Percentiles rank a stretch among this genome's conserved stretches.
Evolutionary conservation across 2,888 invertebrate species (phyloP).

Genomic region (Torymus texanus): DNA sequence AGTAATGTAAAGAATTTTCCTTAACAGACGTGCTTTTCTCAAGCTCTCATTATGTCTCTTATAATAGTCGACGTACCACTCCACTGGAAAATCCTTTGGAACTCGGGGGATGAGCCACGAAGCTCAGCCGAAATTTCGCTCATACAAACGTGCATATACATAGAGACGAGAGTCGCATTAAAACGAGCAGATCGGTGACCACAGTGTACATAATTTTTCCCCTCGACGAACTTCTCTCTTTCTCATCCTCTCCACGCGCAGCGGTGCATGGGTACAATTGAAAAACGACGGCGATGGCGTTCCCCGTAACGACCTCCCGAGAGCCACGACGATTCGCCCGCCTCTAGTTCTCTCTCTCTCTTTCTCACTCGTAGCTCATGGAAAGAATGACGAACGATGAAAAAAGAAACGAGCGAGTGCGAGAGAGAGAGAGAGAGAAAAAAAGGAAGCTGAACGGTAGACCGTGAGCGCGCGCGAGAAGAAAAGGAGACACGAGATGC

Average conservation of each 20-base stretch:
- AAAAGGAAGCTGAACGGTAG: not conserved
- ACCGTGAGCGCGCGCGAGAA: slow-evolving; percentile 15
- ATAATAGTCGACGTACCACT: too few relatives aligned
- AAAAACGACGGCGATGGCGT: not conserved
- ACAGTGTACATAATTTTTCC: too few relatives aligned
- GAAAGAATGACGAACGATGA: not conserved
- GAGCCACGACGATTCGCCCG: slow-evolving; percentile 24
- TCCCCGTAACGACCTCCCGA: slow-evolving; percentile 30
- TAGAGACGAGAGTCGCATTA: too few relatives aligned
- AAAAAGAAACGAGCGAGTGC: slow-evolving; percentile 3
- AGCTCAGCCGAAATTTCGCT: too few relatives aligned
- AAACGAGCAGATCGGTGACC: too few relatives aligned
- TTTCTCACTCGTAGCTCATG: not conserved
- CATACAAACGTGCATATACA: too few relatives aligned
- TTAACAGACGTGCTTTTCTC: too few relatives aligned
- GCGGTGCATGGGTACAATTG: slow-evolving; percentile 16
- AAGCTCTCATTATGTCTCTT: too few relatives aligned
- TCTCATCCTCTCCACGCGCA: not conserved
- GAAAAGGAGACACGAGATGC: too few relatives aligned
- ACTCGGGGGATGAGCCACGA: too few relatives aligned
- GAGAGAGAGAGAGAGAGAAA: not conserved
- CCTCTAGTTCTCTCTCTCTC: not conserved
- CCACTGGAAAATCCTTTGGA: too few relatives aligned
- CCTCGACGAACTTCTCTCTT: not conserved
- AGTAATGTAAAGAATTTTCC: too few relatives aligned